Conservation (phyloP, 23 tunicate species). For the Clavelina lepadiformis region DNA sequence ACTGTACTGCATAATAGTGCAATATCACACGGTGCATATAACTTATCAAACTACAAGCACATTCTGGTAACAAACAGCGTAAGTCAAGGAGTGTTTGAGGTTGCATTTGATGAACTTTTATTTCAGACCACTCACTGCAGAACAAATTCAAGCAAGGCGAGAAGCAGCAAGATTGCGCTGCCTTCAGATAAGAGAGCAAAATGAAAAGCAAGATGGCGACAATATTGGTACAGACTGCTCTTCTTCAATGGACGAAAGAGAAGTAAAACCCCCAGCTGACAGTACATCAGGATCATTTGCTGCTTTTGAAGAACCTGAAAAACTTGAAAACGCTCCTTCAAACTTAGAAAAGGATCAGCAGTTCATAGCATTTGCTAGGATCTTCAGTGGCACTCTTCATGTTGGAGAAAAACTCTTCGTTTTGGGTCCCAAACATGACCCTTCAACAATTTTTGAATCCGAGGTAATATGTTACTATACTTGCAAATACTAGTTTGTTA, state of each 20-base stretch:
- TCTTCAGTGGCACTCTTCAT: slow-evolving; percentile 86
- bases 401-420: slow-evolving; percentile 70
- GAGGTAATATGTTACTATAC: slow-evolving; percentile 7
- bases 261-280: background rate
- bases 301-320: too few species aligned
- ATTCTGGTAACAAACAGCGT: too few species aligned
- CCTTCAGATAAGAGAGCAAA: slow-evolving; percentile 3
- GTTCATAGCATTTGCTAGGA: slow-evolving; percentile 87
- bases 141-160: slow-evolving; percentile 47
- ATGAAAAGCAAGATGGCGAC: slow-evolving; percentile 2
- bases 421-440: slow-evolving; percentile 86
- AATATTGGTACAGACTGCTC: background rate
- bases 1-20: too few species aligned
- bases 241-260: background rate
- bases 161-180: slow-evolving; percentile 56
- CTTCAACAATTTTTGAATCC: slow-evolving; percentile 23
- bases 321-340: slow-evolving; percentile 3
- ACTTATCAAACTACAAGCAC: too few species aligned
- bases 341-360: slow-evolving; percentile 7
- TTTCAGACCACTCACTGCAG: slow-evolving; percentile 52
- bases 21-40: too few species aligned
- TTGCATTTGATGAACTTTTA: too few species aligned
- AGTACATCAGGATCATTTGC: too few species aligned
- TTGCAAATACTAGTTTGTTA: background rate
- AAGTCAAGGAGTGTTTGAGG: too few species aligned